Evolutionary conservation across 2,797 vertebrate genomes (phyloP).

Genomic region (Champsocephalus esox): DNA sequence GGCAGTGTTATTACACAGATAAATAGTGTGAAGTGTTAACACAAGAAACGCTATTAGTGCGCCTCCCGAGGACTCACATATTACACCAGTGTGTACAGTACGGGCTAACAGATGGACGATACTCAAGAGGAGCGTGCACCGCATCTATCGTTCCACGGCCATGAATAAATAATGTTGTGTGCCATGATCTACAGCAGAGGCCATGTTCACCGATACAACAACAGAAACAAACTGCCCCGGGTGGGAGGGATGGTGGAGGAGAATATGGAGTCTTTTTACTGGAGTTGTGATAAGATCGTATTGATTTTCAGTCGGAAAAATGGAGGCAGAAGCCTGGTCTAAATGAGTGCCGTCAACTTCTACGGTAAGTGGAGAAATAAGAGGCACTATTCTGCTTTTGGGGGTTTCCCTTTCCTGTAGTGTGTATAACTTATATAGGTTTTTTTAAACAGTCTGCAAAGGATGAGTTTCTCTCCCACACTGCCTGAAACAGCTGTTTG

Average conservation of each 20-base stretch:
- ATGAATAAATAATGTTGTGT: constrained; percentile 79
- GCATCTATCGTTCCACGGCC: constrained; percentile 49
- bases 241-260: background rate
- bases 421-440: too few species aligned
- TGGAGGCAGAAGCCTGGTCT: constrained; percentile 11
- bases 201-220: constrained; percentile 53
- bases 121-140: constrained; percentile 64
- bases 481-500: too few species aligned
- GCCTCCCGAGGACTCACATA: constrained; percentile 66
- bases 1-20: constrained; percentile 70
- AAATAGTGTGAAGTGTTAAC: constrained; percentile 72
- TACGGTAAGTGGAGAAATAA: background rate
- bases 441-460: too few species aligned
- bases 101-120: constrained; percentile 76
- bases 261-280: constrained; percentile 16
- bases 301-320: constrained; percentile 56
- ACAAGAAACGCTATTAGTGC: constrained; percentile 65
- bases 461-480: too few species aligned
- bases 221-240: constrained; percentile 41
- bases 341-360: constrained; percentile 21
- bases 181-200: constrained; percentile 65
- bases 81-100: constrained; percentile 72
- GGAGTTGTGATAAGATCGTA: constrained; percentile 36
- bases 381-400: too few species aligned
- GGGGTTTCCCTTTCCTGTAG: too few species aligned